Conservation (phyloP, 2,113 vertebrate genomes). For the Elgaria multicarinata region DNA sequence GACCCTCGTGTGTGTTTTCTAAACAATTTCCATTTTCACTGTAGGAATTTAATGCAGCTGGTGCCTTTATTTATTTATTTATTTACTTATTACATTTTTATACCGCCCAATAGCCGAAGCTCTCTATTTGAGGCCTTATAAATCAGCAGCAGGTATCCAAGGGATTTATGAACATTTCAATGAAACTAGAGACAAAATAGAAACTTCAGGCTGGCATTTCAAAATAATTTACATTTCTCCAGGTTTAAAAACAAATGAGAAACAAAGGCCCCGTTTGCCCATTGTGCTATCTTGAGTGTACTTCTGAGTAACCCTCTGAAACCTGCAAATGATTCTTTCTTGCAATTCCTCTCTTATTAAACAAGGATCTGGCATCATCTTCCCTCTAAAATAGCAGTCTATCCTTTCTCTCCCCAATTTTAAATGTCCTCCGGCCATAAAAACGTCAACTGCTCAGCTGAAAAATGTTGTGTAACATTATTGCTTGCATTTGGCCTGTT, state of each 20-base stretch:
- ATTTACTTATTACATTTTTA: too few relatives aligned
- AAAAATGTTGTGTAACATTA: slow-evolving; percentile 33
- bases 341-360: not conserved
- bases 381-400: slow-evolving; percentile 18
- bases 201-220: slow-evolving; percentile 30
- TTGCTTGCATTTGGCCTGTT: slow-evolving; percentile 45
- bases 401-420: slow-evolving; percentile 43
- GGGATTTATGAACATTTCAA: slow-evolving; percentile 52
- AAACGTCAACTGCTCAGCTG: slow-evolving; percentile 58
- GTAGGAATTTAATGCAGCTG: not conserved
- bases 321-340: slow-evolving; percentile 32
- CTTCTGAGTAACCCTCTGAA: not conserved
- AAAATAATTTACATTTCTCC: not conserved
- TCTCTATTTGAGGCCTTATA: slow-evolving; percentile 62
- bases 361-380: slow-evolving; percentile 35
- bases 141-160: slow-evolving; percentile 68
- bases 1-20: too few relatives aligned
- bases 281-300: not conserved
- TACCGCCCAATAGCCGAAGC: too few relatives aligned
- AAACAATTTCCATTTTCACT: not conserved
- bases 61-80: too few relatives aligned
- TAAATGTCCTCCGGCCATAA: slow-evolving; percentile 62
- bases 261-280: not conserved
- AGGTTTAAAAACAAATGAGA: slow-evolving; percentile 18
- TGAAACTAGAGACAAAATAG: slow-evolving; percentile 55